A percentile compares a stretch with the other conserved stretches of the same genome.
These are phyloP conservation scores for Chloromyia formosa DNA, from an alignment of 2,888 invertebrate species.

Conservation along the genomic window DNA sequence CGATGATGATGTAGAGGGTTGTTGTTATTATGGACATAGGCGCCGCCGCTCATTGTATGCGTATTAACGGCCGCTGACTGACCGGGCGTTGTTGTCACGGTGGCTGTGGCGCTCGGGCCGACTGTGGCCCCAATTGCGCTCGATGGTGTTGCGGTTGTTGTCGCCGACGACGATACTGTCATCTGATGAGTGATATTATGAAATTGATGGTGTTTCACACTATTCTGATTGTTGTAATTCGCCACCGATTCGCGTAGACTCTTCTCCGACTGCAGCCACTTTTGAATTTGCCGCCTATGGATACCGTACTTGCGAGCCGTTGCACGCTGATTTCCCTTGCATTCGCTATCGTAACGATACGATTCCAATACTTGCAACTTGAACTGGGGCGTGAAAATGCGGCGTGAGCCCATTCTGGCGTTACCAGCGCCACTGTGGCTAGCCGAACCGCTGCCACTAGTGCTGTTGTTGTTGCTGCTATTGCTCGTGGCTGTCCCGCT, in stretches of 20 bases:
- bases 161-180: constrained; percentile 25
- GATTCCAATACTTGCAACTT: constrained; percentile 89
- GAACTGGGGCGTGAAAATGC: constrained; percentile 89
- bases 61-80: constrained; percentile 44
- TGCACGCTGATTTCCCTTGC: constrained; percentile 88
- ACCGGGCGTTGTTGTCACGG: constrained; percentile 48
- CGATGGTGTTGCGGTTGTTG: constrained; percentile 28
- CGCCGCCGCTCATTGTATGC: constrained; percentile 37
- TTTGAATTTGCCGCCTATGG: constrained; percentile 88
- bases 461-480: constrained; percentile 36
- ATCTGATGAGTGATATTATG: constrained; percentile 55
- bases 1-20: constrained; percentile 47
- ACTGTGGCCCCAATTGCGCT: constrained; percentile 30
- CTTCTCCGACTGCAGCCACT: constrained; percentile 88
- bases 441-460: constrained; percentile 60
- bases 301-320: constrained; percentile 91
- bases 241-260: constrained; percentile 78
- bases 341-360: constrained; percentile 84
- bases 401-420: constrained; percentile 77
- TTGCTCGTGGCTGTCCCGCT: constrained; percentile 56
- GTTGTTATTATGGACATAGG: constrained; percentile 41
- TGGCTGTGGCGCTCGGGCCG: constrained; percentile 45
- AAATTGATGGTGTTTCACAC: constrained; percentile 59
- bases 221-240: constrained; percentile 61
- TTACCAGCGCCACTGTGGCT: constrained; percentile 54